These are phyloP conservation scores for Todiramphus saurophagus DNA, from an alignment of 2,113 vertebrate species.

Conservation along the genomic window DNA sequence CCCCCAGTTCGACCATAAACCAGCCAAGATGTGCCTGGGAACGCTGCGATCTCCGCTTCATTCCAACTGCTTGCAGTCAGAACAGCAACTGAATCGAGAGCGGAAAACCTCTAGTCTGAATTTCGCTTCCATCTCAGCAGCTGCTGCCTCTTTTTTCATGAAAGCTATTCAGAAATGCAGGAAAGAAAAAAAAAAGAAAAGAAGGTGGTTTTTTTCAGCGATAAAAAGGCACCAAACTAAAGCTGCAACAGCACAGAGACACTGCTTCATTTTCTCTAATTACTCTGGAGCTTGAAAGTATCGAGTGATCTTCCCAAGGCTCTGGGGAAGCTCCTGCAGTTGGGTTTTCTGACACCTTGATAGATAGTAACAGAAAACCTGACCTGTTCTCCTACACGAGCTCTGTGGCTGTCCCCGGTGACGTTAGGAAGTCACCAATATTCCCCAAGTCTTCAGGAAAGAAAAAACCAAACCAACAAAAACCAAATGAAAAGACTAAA, in stretches of 20 bases:
- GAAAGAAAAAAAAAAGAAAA: neutral
- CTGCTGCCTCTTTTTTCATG: neutral
- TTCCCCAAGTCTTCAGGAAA: neutral
- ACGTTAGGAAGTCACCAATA: neutral
- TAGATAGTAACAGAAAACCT: neutral
- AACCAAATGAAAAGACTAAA: neutral
- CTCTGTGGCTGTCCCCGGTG: neutral
- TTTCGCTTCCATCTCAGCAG: neutral
- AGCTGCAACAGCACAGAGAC: neutral
- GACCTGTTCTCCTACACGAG: neutral
- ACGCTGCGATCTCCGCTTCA: neutral
- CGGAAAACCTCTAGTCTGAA: neutral
- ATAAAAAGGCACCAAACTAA: constrained; percentile 21
- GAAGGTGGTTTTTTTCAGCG: neutral
- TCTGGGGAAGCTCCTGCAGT: neutral
- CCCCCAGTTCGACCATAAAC: neutral
- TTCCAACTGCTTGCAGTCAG: neutral
- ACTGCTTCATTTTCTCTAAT: neutral
- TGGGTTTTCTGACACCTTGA: neutral
- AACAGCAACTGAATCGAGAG: neutral
- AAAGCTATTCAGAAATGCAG: neutral
- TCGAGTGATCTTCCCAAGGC: neutral
- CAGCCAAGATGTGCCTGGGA: neutral
- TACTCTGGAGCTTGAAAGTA: neutral
- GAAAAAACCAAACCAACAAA: too few species aligned